These are phyloP conservation scores for Sciurus vulgaris DNA, from an alignment of 2,797 vertebrate species.

Conservation along the genomic window DNA sequence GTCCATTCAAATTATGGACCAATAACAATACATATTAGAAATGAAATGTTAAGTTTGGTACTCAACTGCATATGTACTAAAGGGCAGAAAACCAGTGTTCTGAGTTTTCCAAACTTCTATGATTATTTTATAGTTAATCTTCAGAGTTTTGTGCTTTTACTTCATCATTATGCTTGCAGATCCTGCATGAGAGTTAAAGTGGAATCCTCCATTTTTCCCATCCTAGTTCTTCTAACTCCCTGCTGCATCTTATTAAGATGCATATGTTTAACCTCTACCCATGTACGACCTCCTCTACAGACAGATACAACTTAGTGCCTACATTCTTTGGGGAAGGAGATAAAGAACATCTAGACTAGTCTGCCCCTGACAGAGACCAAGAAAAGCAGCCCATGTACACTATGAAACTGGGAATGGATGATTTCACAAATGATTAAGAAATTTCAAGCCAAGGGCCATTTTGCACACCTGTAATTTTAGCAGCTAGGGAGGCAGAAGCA, in stretches of 20 bases:
- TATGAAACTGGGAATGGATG: not conserved
- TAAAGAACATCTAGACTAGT: not conserved
- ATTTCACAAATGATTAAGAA: not conserved
- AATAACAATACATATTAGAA: not conserved
- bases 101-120: not conserved
- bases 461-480: too few species aligned
- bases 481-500: too few species aligned
- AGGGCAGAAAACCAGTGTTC: not conserved
- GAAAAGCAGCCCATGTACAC: not conserved
- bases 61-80: not conserved
- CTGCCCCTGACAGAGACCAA: not conserved
- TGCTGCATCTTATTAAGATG: not conserved
- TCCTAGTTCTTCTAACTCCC: fast-evolving
- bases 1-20: not conserved
- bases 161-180: not conserved
- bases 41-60: not conserved
- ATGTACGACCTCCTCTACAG: not conserved
- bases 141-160: not conserved
- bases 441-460: not conserved
- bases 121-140: not conserved
- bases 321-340: fast-evolving
- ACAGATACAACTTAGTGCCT: not conserved
- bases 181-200: not conserved
- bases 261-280: not conserved
- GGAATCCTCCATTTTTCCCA: not conserved